Evolutionary conservation across 2,797 vertebrate genomes (phyloP).

Genomic region (Tapirus indicus): DNA sequence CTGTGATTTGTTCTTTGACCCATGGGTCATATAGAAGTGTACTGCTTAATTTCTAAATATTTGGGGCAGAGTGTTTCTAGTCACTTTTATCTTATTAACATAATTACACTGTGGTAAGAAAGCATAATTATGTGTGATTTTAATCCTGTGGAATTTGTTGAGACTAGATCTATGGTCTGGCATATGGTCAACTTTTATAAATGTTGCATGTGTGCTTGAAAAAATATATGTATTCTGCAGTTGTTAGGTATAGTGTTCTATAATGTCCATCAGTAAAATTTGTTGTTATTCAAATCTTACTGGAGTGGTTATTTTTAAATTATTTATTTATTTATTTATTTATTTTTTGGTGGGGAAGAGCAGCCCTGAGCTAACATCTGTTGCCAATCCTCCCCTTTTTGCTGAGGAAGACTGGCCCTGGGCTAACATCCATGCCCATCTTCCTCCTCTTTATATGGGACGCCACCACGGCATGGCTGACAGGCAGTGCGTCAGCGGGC

Average conservation of each 20-base stretch:
- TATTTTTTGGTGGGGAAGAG: too few species aligned
- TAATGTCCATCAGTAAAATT: neutral
- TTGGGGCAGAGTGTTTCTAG: neutral
- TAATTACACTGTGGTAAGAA: neutral
- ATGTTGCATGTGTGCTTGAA: neutral
- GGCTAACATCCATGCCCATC: too few species aligned
- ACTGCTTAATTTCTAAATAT: conserved; percentile 11
- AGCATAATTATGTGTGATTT: neutral
- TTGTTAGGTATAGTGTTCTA: neutral
- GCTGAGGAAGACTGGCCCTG: too few species aligned
- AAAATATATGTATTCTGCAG: neutral
- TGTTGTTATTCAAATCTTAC: conserved; percentile 19
- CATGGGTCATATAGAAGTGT: neutral
- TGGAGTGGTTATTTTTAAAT: too few species aligned
- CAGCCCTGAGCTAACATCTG: too few species aligned
- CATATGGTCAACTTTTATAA: conserved; percentile 11
- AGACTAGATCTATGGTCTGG: neutral
- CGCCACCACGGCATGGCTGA: too few species aligned
- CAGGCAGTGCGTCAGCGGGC: too few species aligned
- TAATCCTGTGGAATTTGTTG: neutral
- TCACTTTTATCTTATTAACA: neutral
- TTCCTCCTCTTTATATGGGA: too few species aligned
- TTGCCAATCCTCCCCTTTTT: too few species aligned
- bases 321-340: too few species aligned
- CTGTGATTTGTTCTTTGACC: neutral